These are phyloP conservation scores for Heteractis magnifica DNA, from an alignment of 92 coral and sea anemone genomes.

Conservation along the genomic window DNA sequence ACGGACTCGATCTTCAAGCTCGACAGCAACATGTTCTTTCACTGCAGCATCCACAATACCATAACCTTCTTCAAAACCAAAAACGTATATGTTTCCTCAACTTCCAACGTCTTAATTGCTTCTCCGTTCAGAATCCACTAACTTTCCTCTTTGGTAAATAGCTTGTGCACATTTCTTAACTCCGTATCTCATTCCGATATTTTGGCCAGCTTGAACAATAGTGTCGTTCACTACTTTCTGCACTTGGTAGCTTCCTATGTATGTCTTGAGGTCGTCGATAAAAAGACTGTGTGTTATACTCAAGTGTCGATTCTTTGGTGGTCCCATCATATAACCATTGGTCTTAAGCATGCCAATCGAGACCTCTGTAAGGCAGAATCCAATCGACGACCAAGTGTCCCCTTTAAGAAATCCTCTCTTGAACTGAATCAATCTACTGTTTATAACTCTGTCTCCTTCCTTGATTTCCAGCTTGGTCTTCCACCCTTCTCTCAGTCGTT, in stretches of 20 bases:
- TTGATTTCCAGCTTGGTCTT: too few species aligned
- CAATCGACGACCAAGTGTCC: too few species aligned
- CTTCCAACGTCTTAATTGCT: neutral
- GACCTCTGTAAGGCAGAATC: too few species aligned
- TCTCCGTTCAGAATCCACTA: slow-evolving; percentile 7
- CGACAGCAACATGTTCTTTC: neutral
- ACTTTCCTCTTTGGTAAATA: slow-evolving; percentile 1
- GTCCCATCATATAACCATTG: too few species aligned
- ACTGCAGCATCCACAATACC: slow-evolving; percentile 9
- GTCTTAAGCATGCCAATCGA: too few species aligned
- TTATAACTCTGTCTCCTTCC: neutral
- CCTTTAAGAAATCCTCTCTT: neutral
- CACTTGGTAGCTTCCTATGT: neutral
- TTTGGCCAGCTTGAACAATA: too few species aligned
- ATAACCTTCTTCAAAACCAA: slow-evolving; percentile 14
- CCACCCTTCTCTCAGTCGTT: neutral
- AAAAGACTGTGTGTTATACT: neutral
- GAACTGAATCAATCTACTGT: neutral
- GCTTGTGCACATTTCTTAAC: slow-evolving; percentile 4
- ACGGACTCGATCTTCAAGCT: neutral
- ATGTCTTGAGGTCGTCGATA: neutral
- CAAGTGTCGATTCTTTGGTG: neutral
- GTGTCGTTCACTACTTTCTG: too few species aligned
- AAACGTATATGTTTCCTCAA: neutral
- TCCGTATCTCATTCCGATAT: slow-evolving; percentile 11